Base-by-base conservation (phyloP, 2,113 vertebrate species). In the Panthera tigris region DNA sequence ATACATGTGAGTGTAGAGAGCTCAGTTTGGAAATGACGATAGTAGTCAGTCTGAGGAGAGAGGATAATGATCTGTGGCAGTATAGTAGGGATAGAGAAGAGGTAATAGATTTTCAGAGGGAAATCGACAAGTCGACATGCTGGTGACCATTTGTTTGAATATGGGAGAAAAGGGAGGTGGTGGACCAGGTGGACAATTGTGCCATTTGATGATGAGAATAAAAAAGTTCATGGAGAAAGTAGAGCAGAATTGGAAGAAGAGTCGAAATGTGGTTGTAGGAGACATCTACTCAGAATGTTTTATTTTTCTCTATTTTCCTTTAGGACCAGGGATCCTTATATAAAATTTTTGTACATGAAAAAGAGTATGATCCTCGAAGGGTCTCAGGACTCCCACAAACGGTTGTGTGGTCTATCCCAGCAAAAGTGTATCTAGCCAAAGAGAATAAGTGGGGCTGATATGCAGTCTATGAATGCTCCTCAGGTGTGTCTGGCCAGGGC, bases 231-330 rank as follows among this genome's bases (percentile, higher is more conserved):
- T 36, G 63, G 93, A 83, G 61, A 78, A 93, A 69, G 73, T 10
- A 45, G 7, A 50, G 45, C 52, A 73, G 73, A 86, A 41, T 6
- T 94, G 73, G 50, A 92, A 86, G 69, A 94, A 89, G 36, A 92
- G 15, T 31, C 74, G 27, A 92, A 82, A n/a, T 33, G 14, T 57
- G 29, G 21, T 79, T 93, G 80, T 7, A 84, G 5, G 90, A 83
- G 23, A 74, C 19, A 74, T 85, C 65, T 69, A 29, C 71, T 93
- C 55, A 65, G 27, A 93, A n/a, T 80, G 25, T 79, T 55, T 68
- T 69, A 8, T 83, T 89, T 95, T 94, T 90, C 39, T 87, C 65
- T 81, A 25, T 48, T 74, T 80, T 73, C 5, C 45, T 89, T 95
- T 41, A 73, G 74, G 52, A 79, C 45, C 69, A 45, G 19, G 81